Evolutionary conservation across 2,113 vertebrate species (phyloP), one percentile per base, ranked within the genome.

Genomic region (Lophura nycthemera): DNA sequence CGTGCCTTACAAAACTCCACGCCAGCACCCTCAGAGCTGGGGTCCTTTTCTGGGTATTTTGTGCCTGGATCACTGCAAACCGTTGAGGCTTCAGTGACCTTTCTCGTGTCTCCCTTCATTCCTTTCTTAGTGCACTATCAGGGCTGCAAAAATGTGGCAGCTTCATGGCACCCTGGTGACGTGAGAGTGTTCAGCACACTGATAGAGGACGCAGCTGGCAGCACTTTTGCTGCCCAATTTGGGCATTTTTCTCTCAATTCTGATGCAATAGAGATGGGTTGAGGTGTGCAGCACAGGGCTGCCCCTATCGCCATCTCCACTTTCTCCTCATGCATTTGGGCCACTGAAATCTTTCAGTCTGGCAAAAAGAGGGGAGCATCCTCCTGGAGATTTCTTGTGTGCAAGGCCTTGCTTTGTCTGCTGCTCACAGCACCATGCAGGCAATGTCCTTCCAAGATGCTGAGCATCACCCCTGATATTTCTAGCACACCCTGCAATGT

Each of bases 161-260:
- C 22, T 52, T 36, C 27, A 0, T 36, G 2, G 0, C 38, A 18
- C 10, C 43, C 57, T 5, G 19, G 1, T 15, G 12, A 14, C 1
- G 4, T 19, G 42, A 11, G 27, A 34, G 11, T 1, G 38, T 19
- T 64, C 3, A 0, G 42, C 24, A 71, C 45, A 27, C n/a, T 21
- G 45, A 18, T 14, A 43, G 42, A 38, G 38, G 43, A 7, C 17
- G 27, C 42, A 1, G n/a, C 30, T 45, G 34, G 7, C 43, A 15
- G 30, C 1, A 0, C 25, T 7, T 38, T 38, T 67, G 52, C 61
- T 63, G 25, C n/a, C 20, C 4, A 5, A 10, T 57, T 11, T 8
- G 11, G 32, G 36, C 57, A 2, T n/a, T 59, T 25, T 83, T 21
- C 56, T n/a, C 3, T 36, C 1, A 32, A n/a, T 19, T 7, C 38